Evolutionary conservation across 2,797 vertebrate genomes (phyloP).

Genomic region (Dallia pectoralis): DNA sequence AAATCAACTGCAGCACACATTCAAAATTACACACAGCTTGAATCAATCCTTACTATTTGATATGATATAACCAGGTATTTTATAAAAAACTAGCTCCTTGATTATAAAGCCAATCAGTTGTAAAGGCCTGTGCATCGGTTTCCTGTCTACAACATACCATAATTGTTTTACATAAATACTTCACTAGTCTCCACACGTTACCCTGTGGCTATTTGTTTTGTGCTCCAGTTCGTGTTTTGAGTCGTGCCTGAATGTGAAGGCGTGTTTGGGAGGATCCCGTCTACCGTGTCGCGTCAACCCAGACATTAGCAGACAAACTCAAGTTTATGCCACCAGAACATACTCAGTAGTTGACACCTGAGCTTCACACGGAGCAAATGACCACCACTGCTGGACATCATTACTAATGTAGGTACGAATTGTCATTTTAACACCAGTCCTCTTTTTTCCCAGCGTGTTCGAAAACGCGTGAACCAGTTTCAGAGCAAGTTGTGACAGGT

Average conservation of each 20-base stretch:
- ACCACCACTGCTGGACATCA: conserved; percentile 5
- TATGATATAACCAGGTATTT: not conserved
- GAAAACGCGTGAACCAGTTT: not conserved
- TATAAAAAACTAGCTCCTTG: not conserved
- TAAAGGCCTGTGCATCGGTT: not conserved
- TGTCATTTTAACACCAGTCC: not conserved
- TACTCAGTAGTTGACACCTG: conserved; percentile 10
- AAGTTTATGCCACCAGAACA: conserved; percentile 10
- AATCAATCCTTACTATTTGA: no score
- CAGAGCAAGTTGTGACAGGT: conserved; percentile 44
- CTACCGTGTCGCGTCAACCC: conserved; percentile 22
- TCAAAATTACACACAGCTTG: not conserved
- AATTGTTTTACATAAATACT: not conserved
- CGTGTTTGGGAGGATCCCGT: conserved; percentile 54
- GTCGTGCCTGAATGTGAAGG: conserved; percentile 45
- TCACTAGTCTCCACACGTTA: not conserved
- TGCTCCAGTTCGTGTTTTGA: conserved; percentile 23
- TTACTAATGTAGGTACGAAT: conserved; percentile 49
- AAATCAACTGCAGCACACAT: not conserved
- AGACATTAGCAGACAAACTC: no score
- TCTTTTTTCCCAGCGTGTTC: not conserved
- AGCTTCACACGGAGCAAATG: conserved; percentile 38
- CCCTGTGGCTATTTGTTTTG: conserved; percentile 28
- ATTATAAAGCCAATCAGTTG: not conserved
- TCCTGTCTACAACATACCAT: not conserved